Evolutionary conservation across 2,888 invertebrate species (phyloP).

Genomic region (Macaria notata): DNA sequence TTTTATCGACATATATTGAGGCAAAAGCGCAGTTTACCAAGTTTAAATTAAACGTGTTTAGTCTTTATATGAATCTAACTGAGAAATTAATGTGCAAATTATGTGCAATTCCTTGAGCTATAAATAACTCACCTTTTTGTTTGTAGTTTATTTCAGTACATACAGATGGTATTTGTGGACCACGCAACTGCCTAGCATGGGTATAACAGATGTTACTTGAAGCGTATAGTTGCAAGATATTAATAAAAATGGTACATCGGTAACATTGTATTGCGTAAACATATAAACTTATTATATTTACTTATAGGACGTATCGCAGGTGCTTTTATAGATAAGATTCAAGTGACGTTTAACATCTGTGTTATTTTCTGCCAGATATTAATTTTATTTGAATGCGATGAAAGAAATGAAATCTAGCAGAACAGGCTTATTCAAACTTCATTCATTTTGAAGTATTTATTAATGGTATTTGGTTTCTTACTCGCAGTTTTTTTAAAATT

Average conservation of each 20-base stretch:
- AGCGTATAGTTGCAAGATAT: conserved; percentile 21
- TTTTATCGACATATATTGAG: too few relatives aligned
- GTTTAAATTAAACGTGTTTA: too few relatives aligned
- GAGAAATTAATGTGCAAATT: too few relatives aligned
- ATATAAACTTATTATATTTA: neutral
- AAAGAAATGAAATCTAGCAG: too few relatives aligned
- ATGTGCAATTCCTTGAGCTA: too few relatives aligned
- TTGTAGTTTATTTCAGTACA: neutral
- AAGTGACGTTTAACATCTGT: conserved; percentile 1
- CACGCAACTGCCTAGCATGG: conserved; percentile 17
- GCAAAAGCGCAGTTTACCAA: too few relatives aligned
- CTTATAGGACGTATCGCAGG: conserved; percentile 10
- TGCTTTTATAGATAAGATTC: conserved; percentile 10
- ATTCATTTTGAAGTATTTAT: too few relatives aligned
- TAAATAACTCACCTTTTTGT: neutral
- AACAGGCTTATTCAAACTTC: too few relatives aligned
- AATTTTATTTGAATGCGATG: neutral
- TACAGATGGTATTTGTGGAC: conserved; percentile 9
- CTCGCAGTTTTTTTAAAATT: too few relatives aligned
- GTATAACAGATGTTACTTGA: conserved; percentile 24
- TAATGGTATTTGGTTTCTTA: too few relatives aligned
- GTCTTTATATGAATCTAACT: too few relatives aligned
- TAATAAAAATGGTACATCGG: conserved; percentile 15
- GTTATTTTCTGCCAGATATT: conserved; percentile 3
- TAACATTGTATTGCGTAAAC: conserved; percentile 15